Evolutionary conservation across 2,797 vertebrate species (phyloP).

Genomic region (Hypotaenidia okinawae): DNA sequence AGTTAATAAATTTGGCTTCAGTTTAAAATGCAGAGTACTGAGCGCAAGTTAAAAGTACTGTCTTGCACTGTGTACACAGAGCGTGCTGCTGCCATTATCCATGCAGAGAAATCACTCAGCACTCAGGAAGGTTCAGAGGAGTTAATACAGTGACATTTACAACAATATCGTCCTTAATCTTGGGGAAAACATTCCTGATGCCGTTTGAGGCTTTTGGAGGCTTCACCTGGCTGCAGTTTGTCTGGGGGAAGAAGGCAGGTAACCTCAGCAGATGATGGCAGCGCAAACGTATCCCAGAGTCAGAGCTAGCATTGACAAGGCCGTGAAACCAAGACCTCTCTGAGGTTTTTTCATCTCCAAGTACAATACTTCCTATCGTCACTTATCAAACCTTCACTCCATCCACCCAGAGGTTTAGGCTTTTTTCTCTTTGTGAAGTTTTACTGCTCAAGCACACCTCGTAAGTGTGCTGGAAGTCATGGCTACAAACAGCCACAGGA

Average conservation of each 20-base stretch:
- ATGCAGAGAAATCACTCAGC: not conserved
- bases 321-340: not conserved
- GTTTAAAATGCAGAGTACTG: not conserved
- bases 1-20: conserved; percentile 21
- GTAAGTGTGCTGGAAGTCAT: not conserved
- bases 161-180: not conserved
- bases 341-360: not conserved
- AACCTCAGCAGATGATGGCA: not conserved
- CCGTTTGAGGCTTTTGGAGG: not conserved
- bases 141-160: not conserved
- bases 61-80: not conserved
- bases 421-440: not conserved
- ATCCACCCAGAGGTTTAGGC: not conserved
- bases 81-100: not conserved
- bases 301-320: not conserved
- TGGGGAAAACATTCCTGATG: not conserved
- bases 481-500: not conserved
- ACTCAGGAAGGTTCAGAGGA: not conserved
- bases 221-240: not conserved
- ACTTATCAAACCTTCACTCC: not conserved
- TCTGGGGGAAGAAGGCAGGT: not conserved
- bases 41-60: not conserved
- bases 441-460: not conserved
- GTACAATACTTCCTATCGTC: not conserved
- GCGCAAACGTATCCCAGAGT: not conserved